Conservation (phyloP, 2,888 invertebrate species). For the Drosophila melanocephala region DNA sequence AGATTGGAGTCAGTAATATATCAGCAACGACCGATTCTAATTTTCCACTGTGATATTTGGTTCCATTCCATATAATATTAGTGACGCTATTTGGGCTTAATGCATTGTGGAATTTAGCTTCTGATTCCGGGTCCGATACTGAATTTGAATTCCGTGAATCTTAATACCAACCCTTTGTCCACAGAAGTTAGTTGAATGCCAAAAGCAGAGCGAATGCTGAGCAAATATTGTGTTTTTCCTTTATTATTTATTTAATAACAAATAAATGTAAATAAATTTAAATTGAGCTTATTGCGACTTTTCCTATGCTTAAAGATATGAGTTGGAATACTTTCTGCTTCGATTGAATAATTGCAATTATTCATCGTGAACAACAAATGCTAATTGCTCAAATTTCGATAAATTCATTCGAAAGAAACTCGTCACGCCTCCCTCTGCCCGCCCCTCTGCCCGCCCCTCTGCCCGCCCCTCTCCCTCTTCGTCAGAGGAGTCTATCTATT, state of each 20-base stretch:
- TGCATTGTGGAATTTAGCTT: neutral
- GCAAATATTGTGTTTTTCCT: neutral
- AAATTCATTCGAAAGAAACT: conserved; percentile 21
- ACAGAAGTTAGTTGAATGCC: neutral
- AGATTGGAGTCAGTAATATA: neutral
- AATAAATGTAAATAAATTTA: neutral
- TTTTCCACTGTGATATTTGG: neutral
- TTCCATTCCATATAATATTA: neutral
- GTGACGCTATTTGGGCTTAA: neutral
- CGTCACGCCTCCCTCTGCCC: neutral
- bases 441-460: neutral
- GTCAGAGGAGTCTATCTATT: neutral
- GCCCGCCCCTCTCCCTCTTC: neutral
- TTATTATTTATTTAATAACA: neutral
- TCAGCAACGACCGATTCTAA: neutral
- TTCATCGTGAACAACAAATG: conserved; percentile 29
- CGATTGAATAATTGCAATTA: conserved; percentile 48
- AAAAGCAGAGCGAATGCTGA: neutral
- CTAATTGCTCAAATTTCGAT: conserved; percentile 62
- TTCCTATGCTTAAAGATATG: conserved; percentile 33
- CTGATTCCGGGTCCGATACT: neutral
- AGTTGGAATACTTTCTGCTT: conserved; percentile 44
- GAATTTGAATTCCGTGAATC: neutral
- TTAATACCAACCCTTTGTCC: neutral
- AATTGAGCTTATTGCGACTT: conserved; percentile 18